A percentile compares a stretch with the other conserved stretches of the same genome.
Evolutionary conservation across 2,888 invertebrate genomes (phyloP).

Genomic region (Esperia sulphurella): DNA sequence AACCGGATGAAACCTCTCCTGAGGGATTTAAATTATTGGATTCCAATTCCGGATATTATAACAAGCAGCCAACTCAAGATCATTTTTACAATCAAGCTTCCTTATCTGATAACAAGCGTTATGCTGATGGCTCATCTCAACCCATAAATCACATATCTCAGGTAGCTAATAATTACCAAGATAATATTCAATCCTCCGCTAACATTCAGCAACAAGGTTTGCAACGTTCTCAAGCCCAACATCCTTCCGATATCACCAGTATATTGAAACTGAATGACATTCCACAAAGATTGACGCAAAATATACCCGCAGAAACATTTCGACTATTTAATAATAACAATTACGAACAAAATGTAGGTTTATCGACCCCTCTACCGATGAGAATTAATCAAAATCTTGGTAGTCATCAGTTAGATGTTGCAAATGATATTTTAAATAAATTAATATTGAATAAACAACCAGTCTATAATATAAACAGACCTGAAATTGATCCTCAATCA

Average conservation of each 20-base stretch:
- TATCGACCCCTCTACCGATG: constrained; percentile 55
- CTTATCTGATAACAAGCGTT: constrained; percentile 32
- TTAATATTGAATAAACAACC: constrained; percentile 51
- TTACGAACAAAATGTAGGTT: constrained; percentile 43
- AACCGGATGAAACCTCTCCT: constrained; percentile 42
- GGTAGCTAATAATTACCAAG: constrained; percentile 35
- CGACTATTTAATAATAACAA: constrained; percentile 44
- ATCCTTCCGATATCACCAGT: constrained; percentile 42
- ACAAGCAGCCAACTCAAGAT: constrained; percentile 42
- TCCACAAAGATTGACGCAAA: constrained; percentile 58
- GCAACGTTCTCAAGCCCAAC: constrained; percentile 40
- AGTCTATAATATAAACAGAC: constrained; percentile 39
- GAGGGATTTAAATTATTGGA: constrained; percentile 47
- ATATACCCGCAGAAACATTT: constrained; percentile 40
- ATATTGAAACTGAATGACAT: constrained; percentile 64
- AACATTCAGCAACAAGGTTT: constrained; percentile 41
- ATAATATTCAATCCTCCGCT: constrained; percentile 42
- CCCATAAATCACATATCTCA: constrained; percentile 39
- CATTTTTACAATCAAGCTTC: constrained; percentile 35
- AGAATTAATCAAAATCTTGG: constrained; percentile 68
- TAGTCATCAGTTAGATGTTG: constrained; percentile 64
- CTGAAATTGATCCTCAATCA: constrained; percentile 50
- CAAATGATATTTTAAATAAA: constrained; percentile 54
- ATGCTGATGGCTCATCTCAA: constrained; percentile 37
- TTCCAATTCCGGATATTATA: constrained; percentile 36